A percentile compares a stretch with the other conserved stretches of the same genome.
Evolutionary conservation across 2,113 vertebrate species (phyloP).

Genomic region (Gavialis gangeticus): DNA sequence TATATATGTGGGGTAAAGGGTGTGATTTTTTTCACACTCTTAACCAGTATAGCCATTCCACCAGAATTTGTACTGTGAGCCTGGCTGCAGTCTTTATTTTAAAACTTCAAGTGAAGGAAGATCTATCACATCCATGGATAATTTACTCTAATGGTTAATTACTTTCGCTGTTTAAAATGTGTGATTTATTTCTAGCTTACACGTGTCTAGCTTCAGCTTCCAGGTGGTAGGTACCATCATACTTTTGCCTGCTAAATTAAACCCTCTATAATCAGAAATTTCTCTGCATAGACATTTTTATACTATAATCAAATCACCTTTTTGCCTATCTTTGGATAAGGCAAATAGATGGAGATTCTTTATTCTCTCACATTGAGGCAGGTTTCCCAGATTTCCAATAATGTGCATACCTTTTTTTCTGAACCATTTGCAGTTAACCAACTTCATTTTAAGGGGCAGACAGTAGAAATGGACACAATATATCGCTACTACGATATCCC

Average conservation of each 20-base stretch:
- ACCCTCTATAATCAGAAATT: not conserved
- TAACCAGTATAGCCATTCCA: too few relatives aligned
- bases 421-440: not conserved
- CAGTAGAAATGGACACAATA: not conserved
- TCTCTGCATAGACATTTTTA: not conserved
- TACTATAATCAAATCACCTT: not conserved
- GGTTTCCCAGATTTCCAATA: not conserved
- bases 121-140: not conserved
- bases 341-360: not conserved
- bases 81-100: not conserved
- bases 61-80: not conserved
- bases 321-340: constrained; percentile 29
- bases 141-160: not conserved
- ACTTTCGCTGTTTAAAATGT: not conserved
- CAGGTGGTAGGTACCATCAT: not conserved
- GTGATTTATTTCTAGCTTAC: not conserved
- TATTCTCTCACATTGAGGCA: not conserved
- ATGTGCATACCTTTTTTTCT: not conserved
- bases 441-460: not conserved
- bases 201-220: not conserved
- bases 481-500: not conserved
- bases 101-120: not conserved
- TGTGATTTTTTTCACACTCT: too few relatives aligned
- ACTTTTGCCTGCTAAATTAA: not conserved
- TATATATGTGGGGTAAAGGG: too few relatives aligned